These are phyloP conservation scores for Eustalomyia histrio DNA, from an alignment of 2,888 invertebrate species.

Conservation along the genomic window DNA sequence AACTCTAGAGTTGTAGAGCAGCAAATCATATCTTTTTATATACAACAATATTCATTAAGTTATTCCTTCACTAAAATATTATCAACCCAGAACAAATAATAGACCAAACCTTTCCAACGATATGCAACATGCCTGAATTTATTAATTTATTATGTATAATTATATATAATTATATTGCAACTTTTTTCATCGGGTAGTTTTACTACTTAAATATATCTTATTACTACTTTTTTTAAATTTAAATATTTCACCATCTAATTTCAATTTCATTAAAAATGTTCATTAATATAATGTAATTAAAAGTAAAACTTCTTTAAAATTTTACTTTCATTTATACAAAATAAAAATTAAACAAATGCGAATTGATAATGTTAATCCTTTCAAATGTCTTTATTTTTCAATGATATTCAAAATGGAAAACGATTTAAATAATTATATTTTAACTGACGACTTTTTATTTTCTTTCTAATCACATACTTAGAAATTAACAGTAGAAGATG, in stretches of 20 bases:
- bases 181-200: too few species aligned
- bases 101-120: too few species aligned
- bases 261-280: neutral
- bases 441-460: slow-evolving; percentile 21
- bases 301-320: slow-evolving; percentile 34
- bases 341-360: slow-evolving; percentile 31
- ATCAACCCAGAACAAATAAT: too few species aligned
- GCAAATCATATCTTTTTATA: too few species aligned
- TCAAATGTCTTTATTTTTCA: slow-evolving; percentile 36
- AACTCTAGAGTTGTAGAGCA: too few species aligned
- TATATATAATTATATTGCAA: too few species aligned
- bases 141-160: too few species aligned
- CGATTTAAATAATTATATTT: slow-evolving; percentile 28
- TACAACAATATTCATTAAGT: too few species aligned
- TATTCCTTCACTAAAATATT: too few species aligned
- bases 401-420: slow-evolving; percentile 22
- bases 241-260: neutral
- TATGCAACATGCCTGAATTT: too few species aligned
- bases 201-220: too few species aligned
- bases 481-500: slow-evolving; percentile 13
- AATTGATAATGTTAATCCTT: slow-evolving; percentile 31
- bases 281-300: slow-evolving; percentile 13
- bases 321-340: slow-evolving; percentile 58
- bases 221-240: too few species aligned
- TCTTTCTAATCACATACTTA: slow-evolving; percentile 48